Conservation (phyloP, 2,113 vertebrate species). For the Danio rerio region DNA sequence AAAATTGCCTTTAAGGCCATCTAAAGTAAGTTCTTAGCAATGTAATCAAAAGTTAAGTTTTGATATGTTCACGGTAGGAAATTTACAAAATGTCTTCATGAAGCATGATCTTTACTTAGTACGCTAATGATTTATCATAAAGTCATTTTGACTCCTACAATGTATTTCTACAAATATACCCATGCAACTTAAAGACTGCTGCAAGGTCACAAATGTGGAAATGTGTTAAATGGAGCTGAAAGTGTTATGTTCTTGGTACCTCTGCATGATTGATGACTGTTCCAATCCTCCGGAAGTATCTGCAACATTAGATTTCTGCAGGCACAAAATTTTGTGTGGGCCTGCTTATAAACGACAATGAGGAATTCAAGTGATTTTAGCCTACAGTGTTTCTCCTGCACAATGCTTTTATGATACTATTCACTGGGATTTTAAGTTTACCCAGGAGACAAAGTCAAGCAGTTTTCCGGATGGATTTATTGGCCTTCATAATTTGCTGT, state of each 20-base stretch:
- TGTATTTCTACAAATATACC: too few species aligned
- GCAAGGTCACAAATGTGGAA: background rate
- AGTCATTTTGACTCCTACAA: too few species aligned
- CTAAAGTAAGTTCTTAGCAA: too few species aligned
- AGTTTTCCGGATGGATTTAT: background rate
- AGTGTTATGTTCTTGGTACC: background rate
- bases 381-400: background rate
- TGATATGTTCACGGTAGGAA: too few species aligned
- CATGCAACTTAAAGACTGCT: too few species aligned
- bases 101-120: too few species aligned
- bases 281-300: background rate
- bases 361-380: background rate
- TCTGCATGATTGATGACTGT: background rate
- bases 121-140: too few species aligned
- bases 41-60: too few species aligned
- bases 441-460: too few species aligned
- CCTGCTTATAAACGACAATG: background rate
- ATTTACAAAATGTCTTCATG: too few species aligned
- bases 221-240: slow-evolving; percentile 8
- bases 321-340: slow-evolving; percentile 5
- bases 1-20: too few species aligned
- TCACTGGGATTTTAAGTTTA: background rate
- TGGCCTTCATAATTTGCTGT: background rate
- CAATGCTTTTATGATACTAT: slow-evolving; percentile 5
- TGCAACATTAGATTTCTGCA: background rate